Base-by-base conservation (phyloP, 1,140 invertebrate genomes). In the Wasmannia auropunctata region DNA sequence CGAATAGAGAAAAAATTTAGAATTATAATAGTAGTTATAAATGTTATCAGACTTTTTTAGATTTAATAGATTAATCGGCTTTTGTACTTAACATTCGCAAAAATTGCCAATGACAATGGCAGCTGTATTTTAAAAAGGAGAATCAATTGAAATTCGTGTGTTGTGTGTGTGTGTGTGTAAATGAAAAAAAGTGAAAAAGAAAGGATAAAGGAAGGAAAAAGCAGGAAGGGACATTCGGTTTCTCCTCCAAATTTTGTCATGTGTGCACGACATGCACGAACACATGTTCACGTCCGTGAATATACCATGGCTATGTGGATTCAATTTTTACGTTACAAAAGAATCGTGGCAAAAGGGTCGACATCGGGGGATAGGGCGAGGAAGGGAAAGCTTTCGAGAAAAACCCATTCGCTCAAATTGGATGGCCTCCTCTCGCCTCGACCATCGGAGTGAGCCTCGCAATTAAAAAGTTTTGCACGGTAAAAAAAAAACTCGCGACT, bases 381-480 rank as follows among this genome's bases (percentile, higher is more conserved):
- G 43, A n/a, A 51, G 58, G 67, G 19, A 81, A 86, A 77, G 34
- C 92, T 91, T 94, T 93, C 91, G 92, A 93, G 92, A 87, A 91
- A 93, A 93, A 93, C 90, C 92, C 88, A 94, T 94, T 94, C 91
- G 92, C 87, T 92, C 93, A 94, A 94, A 95, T 95, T 95, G 94
- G 94, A 95, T 94, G 89, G 93, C 87, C 92, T 88, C 85, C 93
- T 89, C 86, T 89, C 84, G 93, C 89, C 77, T 91, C 86, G 86
- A 80, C 89, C 85, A 83, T 83, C n/a, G 81, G 56, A 46, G 80
- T 79, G 93, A 93, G 92, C 91, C 92, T 93, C 91, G 93, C 93
- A 93, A 95, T 95, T 94, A 94, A 95, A 95, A 95, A 94, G 91
- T 94, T 94, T 93, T 91, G 90, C 92, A 92, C 91, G 86, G 86